These are phyloP conservation scores for Hyposmocoma kahamanoa DNA, from an alignment of 1,140 invertebrate genomes.

Conservation along the genomic window DNA sequence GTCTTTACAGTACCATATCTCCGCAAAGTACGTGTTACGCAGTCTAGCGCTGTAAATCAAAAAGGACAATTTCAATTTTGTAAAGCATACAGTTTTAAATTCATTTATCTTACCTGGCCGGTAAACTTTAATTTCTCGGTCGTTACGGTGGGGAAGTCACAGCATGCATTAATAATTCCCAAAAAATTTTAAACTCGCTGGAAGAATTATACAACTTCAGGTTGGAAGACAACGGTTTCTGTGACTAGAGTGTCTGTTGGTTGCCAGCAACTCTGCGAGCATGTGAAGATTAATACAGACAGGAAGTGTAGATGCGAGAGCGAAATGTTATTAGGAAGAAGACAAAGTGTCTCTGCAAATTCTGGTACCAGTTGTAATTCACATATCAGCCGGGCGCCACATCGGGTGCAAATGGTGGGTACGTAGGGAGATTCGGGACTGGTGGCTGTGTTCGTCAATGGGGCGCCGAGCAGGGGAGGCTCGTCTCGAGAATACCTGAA, in stretches of 20 bases:
- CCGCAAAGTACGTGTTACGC: no score
- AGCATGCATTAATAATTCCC: no score
- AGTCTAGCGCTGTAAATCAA: no score
- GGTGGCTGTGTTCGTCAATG: constrained; percentile 49
- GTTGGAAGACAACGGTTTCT: constrained; percentile 85
- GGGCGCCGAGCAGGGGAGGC: constrained; percentile 78
- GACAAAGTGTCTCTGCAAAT: constrained; percentile 80
- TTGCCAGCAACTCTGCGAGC: constrained; percentile 88
- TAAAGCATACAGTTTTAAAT: no score
- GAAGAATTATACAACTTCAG: constrained; percentile 71
- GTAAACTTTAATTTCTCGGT: no score
- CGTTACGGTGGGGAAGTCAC: no score
- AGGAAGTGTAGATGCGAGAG: constrained; percentile 82
- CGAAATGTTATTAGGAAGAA: constrained; percentile 69
- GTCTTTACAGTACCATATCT: no score
- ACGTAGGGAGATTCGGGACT: constrained; percentile 42
- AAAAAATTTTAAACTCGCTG: neutral
- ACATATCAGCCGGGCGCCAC: constrained; percentile 81
- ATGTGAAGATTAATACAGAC: constrained; percentile 87
- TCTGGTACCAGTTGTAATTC: constrained; percentile 89
- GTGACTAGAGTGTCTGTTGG: constrained; percentile 78
- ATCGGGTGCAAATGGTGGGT: constrained; percentile 78
- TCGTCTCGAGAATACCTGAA: constrained; percentile 81
- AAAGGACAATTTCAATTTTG: no score
- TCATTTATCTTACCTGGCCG: no score